phyloP scores from a whole-genome alignment of 2,797 vertebrate species.

The Artibeus jamaicensis region DNA sequence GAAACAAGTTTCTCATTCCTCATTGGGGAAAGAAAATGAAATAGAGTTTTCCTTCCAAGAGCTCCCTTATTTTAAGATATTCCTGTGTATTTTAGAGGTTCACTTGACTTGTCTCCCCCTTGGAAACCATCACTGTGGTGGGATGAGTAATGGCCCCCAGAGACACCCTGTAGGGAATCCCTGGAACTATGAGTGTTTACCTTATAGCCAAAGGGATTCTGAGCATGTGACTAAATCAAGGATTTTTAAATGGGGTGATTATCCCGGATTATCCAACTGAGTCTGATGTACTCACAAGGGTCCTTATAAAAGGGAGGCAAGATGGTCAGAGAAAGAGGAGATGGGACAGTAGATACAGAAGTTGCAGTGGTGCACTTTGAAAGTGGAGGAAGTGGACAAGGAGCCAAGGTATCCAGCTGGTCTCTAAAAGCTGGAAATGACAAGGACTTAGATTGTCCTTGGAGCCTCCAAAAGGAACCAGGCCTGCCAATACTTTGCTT shows the following conservation, averaged over 20 bases:
- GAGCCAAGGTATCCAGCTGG: constrained; percentile 1
- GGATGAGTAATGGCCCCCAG: background rate
- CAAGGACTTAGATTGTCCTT: background rate
- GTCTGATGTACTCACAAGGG: background rate
- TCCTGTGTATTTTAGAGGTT: background rate
- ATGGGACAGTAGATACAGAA: background rate
- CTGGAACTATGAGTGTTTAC: background rate
- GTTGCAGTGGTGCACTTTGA: background rate
- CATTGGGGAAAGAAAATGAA: background rate
- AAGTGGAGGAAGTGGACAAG: background rate
- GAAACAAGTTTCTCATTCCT: background rate
- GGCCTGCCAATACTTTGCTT: background rate
- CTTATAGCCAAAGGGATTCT: background rate
- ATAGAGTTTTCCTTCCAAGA: background rate
- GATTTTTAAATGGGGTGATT: background rate
- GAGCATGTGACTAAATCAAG: constrained; percentile 33
- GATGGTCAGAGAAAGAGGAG: background rate
- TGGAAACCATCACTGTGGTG: background rate
- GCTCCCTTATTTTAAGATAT: background rate
- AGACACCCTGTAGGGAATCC: background rate
- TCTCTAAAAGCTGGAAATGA: background rate
- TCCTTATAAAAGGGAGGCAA: background rate
- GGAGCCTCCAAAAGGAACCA: background rate
- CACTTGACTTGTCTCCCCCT: background rate
- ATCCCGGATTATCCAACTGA: background rate